A percentile compares a stretch with the other conserved stretches of the same genome.
Conservation (phyloP, 2,797 vertebrate species). For the Lutjanus argentimaculatus region DNA sequence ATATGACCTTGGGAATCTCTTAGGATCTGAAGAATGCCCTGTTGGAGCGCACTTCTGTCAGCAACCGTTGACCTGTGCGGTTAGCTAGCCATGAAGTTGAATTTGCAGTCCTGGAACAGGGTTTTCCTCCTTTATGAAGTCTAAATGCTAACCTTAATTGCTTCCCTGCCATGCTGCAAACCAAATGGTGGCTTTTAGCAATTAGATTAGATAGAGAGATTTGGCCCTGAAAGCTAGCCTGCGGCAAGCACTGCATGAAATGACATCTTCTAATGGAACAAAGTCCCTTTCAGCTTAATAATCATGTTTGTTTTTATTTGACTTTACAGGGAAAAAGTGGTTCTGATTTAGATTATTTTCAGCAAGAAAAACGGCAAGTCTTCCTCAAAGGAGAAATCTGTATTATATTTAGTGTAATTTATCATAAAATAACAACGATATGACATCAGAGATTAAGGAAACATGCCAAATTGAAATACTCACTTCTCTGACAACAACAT, state of each 20-base stretch:
- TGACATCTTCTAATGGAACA: background rate
- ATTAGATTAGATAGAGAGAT: background rate
- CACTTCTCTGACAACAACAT: no score
- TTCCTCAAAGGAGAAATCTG: no score
- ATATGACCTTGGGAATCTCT: conserved; percentile 5
- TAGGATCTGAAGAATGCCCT: background rate
- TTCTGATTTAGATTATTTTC: background rate
- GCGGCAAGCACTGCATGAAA: background rate
- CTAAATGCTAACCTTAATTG: background rate
- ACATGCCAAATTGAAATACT: no score
- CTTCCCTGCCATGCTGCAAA: background rate
- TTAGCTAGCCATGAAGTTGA: background rate
- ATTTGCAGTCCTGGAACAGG: background rate
- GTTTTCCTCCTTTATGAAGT: background rate
- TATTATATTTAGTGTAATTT: no score
- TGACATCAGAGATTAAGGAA: no score
- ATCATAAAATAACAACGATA: no score
- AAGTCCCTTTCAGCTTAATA: background rate
- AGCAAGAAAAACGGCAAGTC: background rate
- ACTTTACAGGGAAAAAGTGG: background rate
- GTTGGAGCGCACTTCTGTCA: conserved; percentile 7
- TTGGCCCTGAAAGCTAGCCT: background rate
- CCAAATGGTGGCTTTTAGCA: conserved; percentile 7
- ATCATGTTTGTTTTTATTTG: background rate
- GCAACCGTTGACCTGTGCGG: background rate